Base-by-base conservation (phyloP, 2,113 vertebrate species). In the Gambusia affinis region DNA sequence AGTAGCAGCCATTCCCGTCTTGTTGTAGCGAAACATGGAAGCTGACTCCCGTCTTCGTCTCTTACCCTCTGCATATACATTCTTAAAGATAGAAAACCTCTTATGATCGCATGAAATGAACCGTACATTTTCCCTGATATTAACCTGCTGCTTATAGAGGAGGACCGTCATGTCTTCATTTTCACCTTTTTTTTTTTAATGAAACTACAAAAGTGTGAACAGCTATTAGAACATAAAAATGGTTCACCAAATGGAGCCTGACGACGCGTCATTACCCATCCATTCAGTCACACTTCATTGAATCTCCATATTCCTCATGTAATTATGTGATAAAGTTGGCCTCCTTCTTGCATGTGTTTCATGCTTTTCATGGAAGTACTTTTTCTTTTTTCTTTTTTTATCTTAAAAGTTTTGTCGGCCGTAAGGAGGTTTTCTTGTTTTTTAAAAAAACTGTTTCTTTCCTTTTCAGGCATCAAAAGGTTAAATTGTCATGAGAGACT, bases 191-290 rank as follows among this genome's bases (percentile, higher is more conserved):
- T 37, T 42, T 29, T n/a, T 27, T 33, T 44, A 27, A 29, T 72
- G 68, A 64, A 73, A 72, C 75, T 64, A 65, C 61, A 60, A 65
- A 47, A n/a, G 63, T 4, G 60, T 54, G 72, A 80, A 72, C 80
- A 73, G 28, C 80, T 85, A 75, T 80, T 79, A 78, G 82, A 67
- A 82, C 70, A 70, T 75, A 44, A 66, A 81, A 29, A 64, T 3
- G 64, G 30, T 82, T 80, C 84, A 75, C 35, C 62, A 69, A 81
- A 83, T 75, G 67, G 64, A 79, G 61, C 33, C 1, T 30, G 57
- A 64, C 39, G 72, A 73, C 73, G 82, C 80, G 80, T 78, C 75
- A 81, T 78, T 83, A 81, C 44, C 65, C 37, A 64, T 76, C 71
- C 81, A 72, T 64, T 11, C 27, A 60, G 81, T 82, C 76, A 74